phyloP scores from a whole-genome alignment of 2,888 invertebrate genomes.

The Phaedon cochleariae region DNA sequence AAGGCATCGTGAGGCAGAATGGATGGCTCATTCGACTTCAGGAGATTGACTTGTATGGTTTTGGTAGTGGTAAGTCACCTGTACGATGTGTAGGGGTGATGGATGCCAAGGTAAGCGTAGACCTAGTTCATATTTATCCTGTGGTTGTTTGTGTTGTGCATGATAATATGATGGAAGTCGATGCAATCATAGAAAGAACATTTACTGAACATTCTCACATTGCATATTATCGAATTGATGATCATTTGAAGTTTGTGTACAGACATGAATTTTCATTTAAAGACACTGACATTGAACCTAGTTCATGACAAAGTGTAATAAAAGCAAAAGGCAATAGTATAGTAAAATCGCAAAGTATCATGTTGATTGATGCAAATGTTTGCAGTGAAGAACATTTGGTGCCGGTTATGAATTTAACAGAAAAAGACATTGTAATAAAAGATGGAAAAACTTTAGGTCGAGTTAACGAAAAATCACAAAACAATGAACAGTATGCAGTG shows the following conservation, averaged over 20 bases:
- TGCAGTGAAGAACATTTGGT: background rate
- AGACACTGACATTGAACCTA: background rate
- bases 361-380: background rate
- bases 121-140: background rate
- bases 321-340: background rate
- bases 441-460: background rate
- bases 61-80: background rate
- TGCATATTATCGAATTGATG: background rate
- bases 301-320: background rate
- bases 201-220: slow-evolving; percentile 5
- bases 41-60: slow-evolving; percentile 7
- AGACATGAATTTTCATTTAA: background rate
- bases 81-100: background rate
- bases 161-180: background rate
- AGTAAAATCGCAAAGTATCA: background rate
- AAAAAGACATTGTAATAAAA: background rate
- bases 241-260: background rate
- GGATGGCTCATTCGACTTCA: slow-evolving; percentile 1
- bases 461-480: background rate
- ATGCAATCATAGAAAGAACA: background rate
- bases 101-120: slow-evolving; percentile 1
- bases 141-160: background rate
- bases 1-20: background rate
- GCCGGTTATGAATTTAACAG: background rate
- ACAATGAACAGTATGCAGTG: background rate